Base-by-base conservation (phyloP, 2,888 invertebrate species). In the Trichopria drosophilae region DNA sequence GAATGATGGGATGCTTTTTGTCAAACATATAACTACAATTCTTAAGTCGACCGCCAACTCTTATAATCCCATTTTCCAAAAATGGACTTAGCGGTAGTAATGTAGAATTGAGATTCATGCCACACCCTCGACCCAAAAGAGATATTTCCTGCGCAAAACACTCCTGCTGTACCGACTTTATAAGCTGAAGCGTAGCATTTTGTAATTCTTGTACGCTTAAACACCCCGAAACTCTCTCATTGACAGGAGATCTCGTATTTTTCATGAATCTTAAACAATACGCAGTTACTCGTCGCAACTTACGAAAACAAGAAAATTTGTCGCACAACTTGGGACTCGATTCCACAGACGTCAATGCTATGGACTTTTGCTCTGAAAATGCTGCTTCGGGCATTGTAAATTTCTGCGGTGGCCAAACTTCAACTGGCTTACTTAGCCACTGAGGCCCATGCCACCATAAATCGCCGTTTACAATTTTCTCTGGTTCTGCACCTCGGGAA, bases 261-360 rank as follows among this genome's bases (percentile, higher is more conserved):
- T 35, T 15, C 13, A 9, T 24, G 16, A 44, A 45, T 12, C 36
- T 10, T 15, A 18, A 13, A 15, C 45, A 45, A 45, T 36, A 36
- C 18, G 45, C 36, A 6, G 20, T 20, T 3, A 37, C 45, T 5
- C 36, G 16, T 5, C 3, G 34, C 19, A 34, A 6, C 20, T 18
- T 34, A n/a, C 19, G 6, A 13, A 34, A 34, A 15, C 12, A n/a
- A 6, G 34, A 34, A 15, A 19, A 34, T n/a, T 7, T 7, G 4
- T 13, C 6, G 3, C 10, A 34, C 10, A 34, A 16, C 10, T 34
- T 12, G n/a, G 18, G 20, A 16, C 6, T n/a, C 9, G 9, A 4
- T 18, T 16, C 34, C 10, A 34, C 34, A 34, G 4, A 10, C 10
- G 19, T 13, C 12, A 34, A 34, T 9, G 5, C 19, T 34, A 16